Conservation (phyloP, 2,888 invertebrate species). For the Parascotia fuliginaria region DNA sequence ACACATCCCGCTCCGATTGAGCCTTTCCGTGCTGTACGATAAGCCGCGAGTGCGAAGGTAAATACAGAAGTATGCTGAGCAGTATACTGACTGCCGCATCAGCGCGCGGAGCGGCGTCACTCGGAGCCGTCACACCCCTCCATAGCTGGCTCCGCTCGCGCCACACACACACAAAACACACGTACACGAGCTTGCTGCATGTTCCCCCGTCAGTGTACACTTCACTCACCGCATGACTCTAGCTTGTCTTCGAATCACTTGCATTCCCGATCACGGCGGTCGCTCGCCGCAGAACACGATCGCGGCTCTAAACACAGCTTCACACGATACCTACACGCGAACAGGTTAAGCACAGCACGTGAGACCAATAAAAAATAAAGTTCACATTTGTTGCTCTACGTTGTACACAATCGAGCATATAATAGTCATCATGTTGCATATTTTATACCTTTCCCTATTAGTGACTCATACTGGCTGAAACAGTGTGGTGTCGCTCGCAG, state of each 20-base stretch:
- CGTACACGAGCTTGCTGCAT: slow-evolving; percentile 79
- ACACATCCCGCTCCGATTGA: slow-evolving; percentile 70
- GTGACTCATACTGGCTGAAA: slow-evolving; percentile 76
- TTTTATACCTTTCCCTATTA: slow-evolving; percentile 86
- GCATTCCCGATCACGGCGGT: slow-evolving; percentile 85
- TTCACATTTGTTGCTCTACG: slow-evolving; percentile 73
- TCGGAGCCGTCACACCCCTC: slow-evolving; percentile 66
- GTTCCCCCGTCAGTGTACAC: slow-evolving; percentile 74
- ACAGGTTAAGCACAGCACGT: slow-evolving; percentile 79
- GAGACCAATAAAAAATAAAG: slow-evolving; percentile 56
- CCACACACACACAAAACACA: slow-evolving; percentile 72
- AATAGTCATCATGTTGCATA: slow-evolving; percentile 81
- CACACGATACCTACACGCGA: slow-evolving; percentile 82
- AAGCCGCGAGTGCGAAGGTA: slow-evolving; percentile 32
- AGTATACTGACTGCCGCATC: slow-evolving; percentile 28
- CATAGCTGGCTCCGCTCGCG: slow-evolving; percentile 84
- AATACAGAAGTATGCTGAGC: slow-evolving; percentile 28
- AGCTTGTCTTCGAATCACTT: slow-evolving; percentile 78
- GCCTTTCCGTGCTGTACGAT: slow-evolving; percentile 64
- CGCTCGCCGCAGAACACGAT: slow-evolving; percentile 61
- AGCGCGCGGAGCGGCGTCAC: slow-evolving; percentile 67
- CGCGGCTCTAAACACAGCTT: slow-evolving; percentile 77
- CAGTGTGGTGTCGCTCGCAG: slow-evolving; percentile 74
- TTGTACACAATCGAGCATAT: slow-evolving; percentile 75
- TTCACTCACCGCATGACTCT: slow-evolving; percentile 78